These are phyloP conservation scores for Meloe dianella DNA, from an alignment of 2,888 invertebrate genomes.

Conservation along the genomic window DNA sequence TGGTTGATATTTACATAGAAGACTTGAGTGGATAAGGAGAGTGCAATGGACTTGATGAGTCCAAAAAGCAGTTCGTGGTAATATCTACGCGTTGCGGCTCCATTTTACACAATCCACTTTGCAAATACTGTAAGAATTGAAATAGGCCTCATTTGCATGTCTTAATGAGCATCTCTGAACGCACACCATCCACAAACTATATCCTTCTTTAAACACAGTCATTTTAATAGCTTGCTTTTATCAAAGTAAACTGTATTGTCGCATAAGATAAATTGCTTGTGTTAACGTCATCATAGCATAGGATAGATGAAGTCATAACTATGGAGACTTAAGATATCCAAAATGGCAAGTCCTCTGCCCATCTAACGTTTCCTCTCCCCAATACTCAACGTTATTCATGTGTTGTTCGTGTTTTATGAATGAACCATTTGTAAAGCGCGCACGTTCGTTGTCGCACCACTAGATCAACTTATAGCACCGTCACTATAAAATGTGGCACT, in stretches of 20 bases:
- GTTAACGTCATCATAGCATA: conserved; percentile 17
- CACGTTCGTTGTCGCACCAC: conserved; percentile 58
- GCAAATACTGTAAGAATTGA: conserved; percentile 58
- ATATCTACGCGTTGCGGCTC: conserved; percentile 35
- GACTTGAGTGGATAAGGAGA: conserved; percentile 12
- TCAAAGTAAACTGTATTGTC: conserved; percentile 47
- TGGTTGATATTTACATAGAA: conserved; percentile 5
- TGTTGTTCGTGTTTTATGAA: conserved; percentile 60
- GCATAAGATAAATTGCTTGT: conserved; percentile 43
- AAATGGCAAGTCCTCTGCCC: conserved; percentile 30
- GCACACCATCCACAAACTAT: conserved; percentile 49
- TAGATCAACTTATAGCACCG: conserved; percentile 56
- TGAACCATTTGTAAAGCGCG: conserved; percentile 58
- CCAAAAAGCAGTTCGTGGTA: conserved; percentile 26
- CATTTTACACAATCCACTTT: conserved; percentile 52
- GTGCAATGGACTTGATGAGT: conserved; percentile 28
- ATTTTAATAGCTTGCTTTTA: conserved; percentile 53
- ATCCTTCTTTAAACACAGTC: conserved; percentile 39
- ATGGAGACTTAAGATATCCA: conserved; percentile 32
- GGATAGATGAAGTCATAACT: conserved; percentile 15
- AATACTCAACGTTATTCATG: conserved; percentile 50
- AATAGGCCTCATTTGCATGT: conserved; percentile 59
- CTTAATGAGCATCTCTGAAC: conserved; percentile 59
- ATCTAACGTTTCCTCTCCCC: conserved; percentile 23
- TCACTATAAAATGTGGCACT: conserved; percentile 55